phyloP scores from a whole-genome alignment of 2,797 vertebrate genomes.

The Sylvia borin region DNA sequence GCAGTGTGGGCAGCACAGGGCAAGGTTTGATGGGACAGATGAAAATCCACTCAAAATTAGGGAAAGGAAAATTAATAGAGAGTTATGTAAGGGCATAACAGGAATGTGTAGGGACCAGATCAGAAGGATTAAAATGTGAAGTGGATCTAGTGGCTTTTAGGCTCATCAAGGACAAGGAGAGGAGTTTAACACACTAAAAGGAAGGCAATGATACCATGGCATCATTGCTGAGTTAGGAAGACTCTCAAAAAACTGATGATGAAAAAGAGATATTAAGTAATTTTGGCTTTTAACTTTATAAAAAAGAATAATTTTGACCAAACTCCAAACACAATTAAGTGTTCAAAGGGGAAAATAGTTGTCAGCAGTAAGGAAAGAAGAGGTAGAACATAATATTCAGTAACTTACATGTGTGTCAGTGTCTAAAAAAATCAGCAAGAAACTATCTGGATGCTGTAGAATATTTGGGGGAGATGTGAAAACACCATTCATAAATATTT shows the following conservation, averaged over 20 bases:
- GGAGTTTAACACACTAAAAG: not conserved
- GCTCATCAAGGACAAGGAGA: not conserved
- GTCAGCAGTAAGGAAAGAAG: not conserved
- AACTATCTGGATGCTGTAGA: not conserved
- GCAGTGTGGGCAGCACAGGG: not conserved
- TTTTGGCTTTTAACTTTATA: not conserved
- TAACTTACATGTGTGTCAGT: not conserved
- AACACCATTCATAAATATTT: not conserved
- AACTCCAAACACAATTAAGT: not conserved
- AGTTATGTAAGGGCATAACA: not conserved
- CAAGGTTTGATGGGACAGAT: not conserved
- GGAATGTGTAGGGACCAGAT: not conserved
- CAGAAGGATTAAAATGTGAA: not conserved
- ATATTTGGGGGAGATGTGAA: not conserved
- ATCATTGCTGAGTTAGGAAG: not conserved
- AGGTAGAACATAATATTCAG: not conserved
- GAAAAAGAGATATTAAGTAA: not conserved
- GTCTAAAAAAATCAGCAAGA: not conserved
- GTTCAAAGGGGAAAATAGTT: not conserved
- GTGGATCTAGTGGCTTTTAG: not conserved
- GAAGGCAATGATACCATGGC: not conserved
- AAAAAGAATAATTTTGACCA: not conserved
- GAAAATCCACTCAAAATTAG: not conserved
- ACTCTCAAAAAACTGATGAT: not conserved
- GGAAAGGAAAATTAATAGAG: not conserved